These are phyloP conservation scores for Spermophilus dauricus DNA, from an alignment of 2,113 vertebrate genomes.

Conservation along the genomic window DNA sequence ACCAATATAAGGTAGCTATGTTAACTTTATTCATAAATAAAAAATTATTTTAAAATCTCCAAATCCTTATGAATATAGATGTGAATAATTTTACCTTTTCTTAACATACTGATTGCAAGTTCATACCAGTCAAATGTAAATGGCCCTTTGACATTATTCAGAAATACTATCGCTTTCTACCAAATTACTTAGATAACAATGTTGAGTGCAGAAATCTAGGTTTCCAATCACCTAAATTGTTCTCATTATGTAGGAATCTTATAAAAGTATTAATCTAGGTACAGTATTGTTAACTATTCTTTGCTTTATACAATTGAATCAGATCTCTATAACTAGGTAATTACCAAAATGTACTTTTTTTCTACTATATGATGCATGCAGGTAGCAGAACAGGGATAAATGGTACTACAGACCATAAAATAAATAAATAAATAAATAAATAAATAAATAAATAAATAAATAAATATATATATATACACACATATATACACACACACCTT, in stretches of 20 bases:
- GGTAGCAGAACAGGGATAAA: background rate
- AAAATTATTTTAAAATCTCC: conserved; percentile 41
- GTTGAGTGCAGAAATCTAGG: background rate
- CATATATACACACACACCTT: no score
- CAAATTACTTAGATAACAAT: conserved; percentile 32
- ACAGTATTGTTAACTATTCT: background rate
- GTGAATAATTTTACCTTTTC: conserved; percentile 34
- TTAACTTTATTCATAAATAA: conserved; percentile 33
- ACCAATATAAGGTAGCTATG: conserved; percentile 1
- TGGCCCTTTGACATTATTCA: background rate
- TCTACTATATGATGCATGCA: background rate
- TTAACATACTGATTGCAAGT: conserved; percentile 29
- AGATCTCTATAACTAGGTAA: background rate
- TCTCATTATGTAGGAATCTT: conserved; percentile 9
- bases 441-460: rapidly evolving
- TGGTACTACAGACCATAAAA: background rate
- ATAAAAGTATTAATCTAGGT: conserved; percentile 20
- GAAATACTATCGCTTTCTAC: conserved; percentile 41
- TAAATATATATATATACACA: no score
- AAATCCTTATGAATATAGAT: conserved; percentile 24
- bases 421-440: no score
- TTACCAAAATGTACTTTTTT: background rate
- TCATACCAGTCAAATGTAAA: conserved; percentile 19
- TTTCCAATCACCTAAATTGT: conserved; percentile 10
- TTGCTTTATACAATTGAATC: background rate